Base-by-base conservation (phyloP, 1,140 invertebrate species). In the Bursaphelenchus mucronatus region DNA sequence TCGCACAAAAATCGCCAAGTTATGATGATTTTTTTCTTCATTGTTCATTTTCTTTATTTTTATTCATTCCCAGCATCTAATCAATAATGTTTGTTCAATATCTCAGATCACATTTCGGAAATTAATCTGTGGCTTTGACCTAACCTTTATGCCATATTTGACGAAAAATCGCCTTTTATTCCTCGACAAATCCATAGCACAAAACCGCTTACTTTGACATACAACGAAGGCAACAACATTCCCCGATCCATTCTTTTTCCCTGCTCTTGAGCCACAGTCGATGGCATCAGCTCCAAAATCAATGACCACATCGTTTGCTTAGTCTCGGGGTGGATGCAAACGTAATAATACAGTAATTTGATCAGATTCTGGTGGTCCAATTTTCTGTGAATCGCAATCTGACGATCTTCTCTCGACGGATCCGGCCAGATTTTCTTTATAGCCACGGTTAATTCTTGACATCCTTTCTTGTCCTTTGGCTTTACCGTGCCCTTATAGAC, bases 341-440 rank as follows among this genome's bases (percentile, higher is more conserved):
- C 52, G 45, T 51, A 70, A 51, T 70, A 70, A 52, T 61, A 70
- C 15, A 75, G 68, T 46, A 70, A 45, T 21, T 58, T 59, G n/a
- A 70, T 40, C 40, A 70, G 17, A 41, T 70, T 70, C 21, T 75
- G 39, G 30, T 70, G 68, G 15, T 72, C 21, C 43, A 70, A 67
- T 19, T 43, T 51, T 15, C 68, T 69, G 44, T 70, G 68, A 10
- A 67, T 50, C 15, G 40, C 44, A 19, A 70, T 73, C 50, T 70
- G 68, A 15, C 67, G 50, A 40, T 73, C 68, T 58, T 70, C 68
- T 10, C 68, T 47, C 8, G 68, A 70, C 17, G 30, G 39, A 73
- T 70, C 68, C 9, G 68, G 70, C 69, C 69, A 73, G 52, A 66
- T 66, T 39, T 67, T 67, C 43, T 70, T 70, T 46, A 70, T 75